Conservation (phyloP, 2,888 invertebrate species). For the Eupithecia tripunctaria region DNA sequence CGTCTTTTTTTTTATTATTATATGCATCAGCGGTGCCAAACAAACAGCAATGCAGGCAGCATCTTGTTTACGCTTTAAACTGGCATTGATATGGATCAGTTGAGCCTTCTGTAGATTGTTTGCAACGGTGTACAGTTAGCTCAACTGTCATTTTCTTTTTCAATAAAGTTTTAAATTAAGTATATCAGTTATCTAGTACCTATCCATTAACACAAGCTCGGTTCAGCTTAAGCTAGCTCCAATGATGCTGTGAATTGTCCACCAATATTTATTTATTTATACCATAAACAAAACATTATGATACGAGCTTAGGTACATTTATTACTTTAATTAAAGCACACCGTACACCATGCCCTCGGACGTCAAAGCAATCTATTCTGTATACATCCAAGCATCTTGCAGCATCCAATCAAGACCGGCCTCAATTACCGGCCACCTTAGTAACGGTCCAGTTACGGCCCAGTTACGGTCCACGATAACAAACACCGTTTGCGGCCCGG, state of each 20-base stretch:
- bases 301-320: neutral
- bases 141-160: too few relatives aligned
- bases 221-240: too few relatives aligned
- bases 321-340: neutral
- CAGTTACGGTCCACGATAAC: constrained; percentile 18
- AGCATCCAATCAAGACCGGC: constrained; percentile 18
- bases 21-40: too few relatives aligned
- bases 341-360: neutral
- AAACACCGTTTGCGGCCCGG: constrained; percentile 5
- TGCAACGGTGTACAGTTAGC: too few relatives aligned
- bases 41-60: too few relatives aligned
- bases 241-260: neutral
- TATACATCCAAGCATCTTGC: neutral
- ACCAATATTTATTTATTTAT: neutral
- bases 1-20: too few relatives aligned
- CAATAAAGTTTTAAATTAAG: too few relatives aligned
- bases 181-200: too few relatives aligned
- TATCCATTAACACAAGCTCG: too few relatives aligned
- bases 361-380: neutral
- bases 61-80: too few relatives aligned
- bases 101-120: too few relatives aligned
- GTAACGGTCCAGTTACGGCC: constrained; percentile 5
- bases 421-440: constrained; percentile 11
- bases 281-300: neutral
- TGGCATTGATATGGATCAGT: too few relatives aligned